A percentile compares a stretch with the other conserved stretches of the same genome.
Conservation (phyloP, 1,140 invertebrate species). For the Apis florea region DNA sequence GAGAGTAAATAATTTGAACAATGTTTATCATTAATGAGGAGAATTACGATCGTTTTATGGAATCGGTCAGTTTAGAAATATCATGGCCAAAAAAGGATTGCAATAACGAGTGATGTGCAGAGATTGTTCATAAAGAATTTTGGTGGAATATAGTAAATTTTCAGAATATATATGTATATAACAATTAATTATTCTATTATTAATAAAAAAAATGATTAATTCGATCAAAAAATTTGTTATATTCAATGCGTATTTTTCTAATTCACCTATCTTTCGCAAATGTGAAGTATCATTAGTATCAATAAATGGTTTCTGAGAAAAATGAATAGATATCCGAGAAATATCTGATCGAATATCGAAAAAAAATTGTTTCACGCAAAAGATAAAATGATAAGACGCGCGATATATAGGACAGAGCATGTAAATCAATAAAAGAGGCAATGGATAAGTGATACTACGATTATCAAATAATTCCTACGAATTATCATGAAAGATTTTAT, state of each 20-base stretch:
- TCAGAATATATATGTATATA: too few relatives aligned
- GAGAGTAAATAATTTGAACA: slow-evolving; percentile 15
- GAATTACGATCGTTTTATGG: not conserved
- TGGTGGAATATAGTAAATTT: too few relatives aligned
- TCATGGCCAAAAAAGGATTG: too few relatives aligned
- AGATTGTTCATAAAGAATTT: too few relatives aligned
- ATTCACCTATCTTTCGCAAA: not conserved
- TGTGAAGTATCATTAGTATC: not conserved
- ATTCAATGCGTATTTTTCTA: not conserved
- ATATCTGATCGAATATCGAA: slow-evolving; percentile 31
- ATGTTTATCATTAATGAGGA: slow-evolving; percentile 29
- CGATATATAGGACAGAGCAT: slow-evolving; percentile 34
- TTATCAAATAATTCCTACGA: not conserved
- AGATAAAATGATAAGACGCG: slow-evolving; percentile 39
- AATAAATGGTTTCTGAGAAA: slow-evolving; percentile 3
- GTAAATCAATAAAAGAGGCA: slow-evolving; percentile 28
- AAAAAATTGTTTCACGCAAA: slow-evolving; percentile 24
- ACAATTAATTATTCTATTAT: too few relatives aligned
- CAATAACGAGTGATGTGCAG: too few relatives aligned
- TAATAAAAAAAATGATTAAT: too few relatives aligned
- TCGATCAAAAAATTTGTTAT: too few relatives aligned
- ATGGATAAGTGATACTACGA: not conserved
- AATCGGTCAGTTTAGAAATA: too few relatives aligned
- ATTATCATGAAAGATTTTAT: not conserved
- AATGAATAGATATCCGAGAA: slow-evolving; percentile 36